phyloP scores from a whole-genome alignment of 2,888 invertebrate genomes.

The Sisyra nigra region DNA sequence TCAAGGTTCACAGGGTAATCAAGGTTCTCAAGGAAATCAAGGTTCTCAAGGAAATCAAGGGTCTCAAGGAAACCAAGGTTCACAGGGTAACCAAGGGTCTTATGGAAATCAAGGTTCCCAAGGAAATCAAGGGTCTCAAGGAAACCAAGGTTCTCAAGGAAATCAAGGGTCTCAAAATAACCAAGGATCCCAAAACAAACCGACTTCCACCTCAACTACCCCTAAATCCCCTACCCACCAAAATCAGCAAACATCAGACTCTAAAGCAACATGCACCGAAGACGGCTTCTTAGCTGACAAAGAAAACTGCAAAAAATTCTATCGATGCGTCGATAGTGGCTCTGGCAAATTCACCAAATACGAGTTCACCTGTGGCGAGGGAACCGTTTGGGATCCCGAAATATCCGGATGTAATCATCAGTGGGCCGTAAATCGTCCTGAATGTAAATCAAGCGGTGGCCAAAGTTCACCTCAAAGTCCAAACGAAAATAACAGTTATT shows the following conservation, averaged over 20 bases:
- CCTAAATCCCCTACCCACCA: slow-evolving; percentile 6
- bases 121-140: too few relatives aligned
- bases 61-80: slow-evolving; percentile 8
- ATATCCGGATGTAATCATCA: slow-evolving; percentile 42
- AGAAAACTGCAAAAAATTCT: slow-evolving; percentile 50
- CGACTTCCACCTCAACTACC: slow-evolving; percentile 5
- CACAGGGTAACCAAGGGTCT: too few relatives aligned
- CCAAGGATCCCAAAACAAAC: neutral
- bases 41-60: slow-evolving; percentile 8
- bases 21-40: slow-evolving; percentile 7
- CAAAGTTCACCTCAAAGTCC: neutral
- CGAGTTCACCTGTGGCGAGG: slow-evolving; percentile 45
- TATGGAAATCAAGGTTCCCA: too few relatives aligned
- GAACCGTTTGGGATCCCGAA: slow-evolving; percentile 54
- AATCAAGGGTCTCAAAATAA: neutral
- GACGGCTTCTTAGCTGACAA: slow-evolving; percentile 27
- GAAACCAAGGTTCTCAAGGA: neutral
- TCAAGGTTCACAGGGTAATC: slow-evolving; percentile 9
- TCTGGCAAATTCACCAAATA: slow-evolving; percentile 36
- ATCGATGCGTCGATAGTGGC: slow-evolving; percentile 52
- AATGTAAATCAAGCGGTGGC: slow-evolving; percentile 9
- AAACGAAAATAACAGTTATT: neutral
- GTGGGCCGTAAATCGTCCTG: slow-evolving; percentile 28
- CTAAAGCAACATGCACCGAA: slow-evolving; percentile 9
- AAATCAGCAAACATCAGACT: slow-evolving; percentile 5